A percentile compares a stretch with the other conserved stretches of the same genome.
These are phyloP conservation scores for Struthidea cinerea DNA, from an alignment of 2,113 vertebrate genomes.

Conservation along the genomic window DNA sequence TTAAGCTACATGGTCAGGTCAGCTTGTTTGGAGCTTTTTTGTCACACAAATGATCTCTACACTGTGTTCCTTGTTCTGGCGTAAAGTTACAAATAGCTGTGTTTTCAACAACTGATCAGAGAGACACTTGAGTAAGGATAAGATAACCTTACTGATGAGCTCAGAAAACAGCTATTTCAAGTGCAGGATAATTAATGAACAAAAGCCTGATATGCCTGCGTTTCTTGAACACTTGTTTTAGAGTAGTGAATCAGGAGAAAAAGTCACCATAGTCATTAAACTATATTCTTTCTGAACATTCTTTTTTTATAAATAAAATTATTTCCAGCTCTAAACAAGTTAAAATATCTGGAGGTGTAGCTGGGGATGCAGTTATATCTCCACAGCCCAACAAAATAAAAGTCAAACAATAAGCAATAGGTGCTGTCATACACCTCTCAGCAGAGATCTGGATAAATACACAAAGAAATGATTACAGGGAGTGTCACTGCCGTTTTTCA, in stretches of 20 bases:
- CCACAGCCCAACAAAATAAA: not conserved
- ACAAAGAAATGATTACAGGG: slow-evolving; percentile 25
- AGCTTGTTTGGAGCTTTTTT: not conserved
- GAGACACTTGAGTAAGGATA: not conserved
- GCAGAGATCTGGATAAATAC: slow-evolving; percentile 19
- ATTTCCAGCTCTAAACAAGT: not conserved
- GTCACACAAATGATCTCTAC: not conserved
- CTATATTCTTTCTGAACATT: not conserved
- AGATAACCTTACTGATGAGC: not conserved
- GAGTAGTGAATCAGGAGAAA: not conserved
- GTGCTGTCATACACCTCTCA: not conserved
- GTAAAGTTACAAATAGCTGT: not conserved
- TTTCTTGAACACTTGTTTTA: not conserved
- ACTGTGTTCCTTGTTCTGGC: not conserved
- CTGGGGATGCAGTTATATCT: not conserved
- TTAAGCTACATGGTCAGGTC: not conserved
- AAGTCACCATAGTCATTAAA: not conserved
- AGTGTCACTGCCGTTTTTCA: slow-evolving; percentile 39
- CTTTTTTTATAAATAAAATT: not conserved
- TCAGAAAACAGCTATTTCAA: not conserved
- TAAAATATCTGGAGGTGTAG: not conserved
- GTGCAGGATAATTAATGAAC: not conserved
- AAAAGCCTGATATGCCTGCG: not conserved
- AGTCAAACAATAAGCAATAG: slow-evolving; percentile 17
- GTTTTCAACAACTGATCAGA: not conserved